These are phyloP conservation scores for Amphimedon queenslandica DNA, from an alignment of 37 sponge, comb jelly and placozoan genomes.

Conservation along the genomic window DNA sequence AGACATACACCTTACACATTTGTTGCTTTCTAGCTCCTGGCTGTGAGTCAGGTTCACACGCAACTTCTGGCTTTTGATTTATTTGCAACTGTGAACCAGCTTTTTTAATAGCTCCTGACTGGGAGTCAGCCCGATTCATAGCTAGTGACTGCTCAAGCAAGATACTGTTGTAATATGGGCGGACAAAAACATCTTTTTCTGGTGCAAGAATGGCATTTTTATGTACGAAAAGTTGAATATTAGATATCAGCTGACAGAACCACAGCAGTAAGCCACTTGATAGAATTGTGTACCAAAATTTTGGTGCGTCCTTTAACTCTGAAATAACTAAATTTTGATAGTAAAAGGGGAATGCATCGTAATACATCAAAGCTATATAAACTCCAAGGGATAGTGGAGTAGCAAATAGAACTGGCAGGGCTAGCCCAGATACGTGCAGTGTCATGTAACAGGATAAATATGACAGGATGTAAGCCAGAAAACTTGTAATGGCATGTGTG, in stretches of 20 bases:
- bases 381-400: conserved; percentile 35
- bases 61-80: too few species aligned
- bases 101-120: background rate
- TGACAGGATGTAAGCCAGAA: conserved; percentile 38
- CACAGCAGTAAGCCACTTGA: conserved; percentile 28
- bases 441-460: conserved; percentile 43
- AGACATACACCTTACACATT: conserved; percentile 60
- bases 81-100: too few species aligned
- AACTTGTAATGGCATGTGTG: conserved; percentile 39
- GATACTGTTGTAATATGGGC: conserved; percentile 64
- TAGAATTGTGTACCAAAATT: background rate
- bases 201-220: conserved; percentile 49
- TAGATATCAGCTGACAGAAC: conserved; percentile 52
- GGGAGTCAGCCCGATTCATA: conserved; percentile 44
- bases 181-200: conserved; percentile 67
- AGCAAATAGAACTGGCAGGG: conserved; percentile 47
- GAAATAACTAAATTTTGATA: too few species aligned
- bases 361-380: conserved; percentile 1
- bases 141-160: conserved; percentile 70
- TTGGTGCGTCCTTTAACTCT: too few species aligned
- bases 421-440: conserved; percentile 20
- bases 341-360: background rate
- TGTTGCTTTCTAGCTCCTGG: background rate
- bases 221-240: conserved; percentile 33
- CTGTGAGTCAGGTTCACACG: too few species aligned